phyloP scores from a whole-genome alignment of 2,113 vertebrate species.

The Acinonyx jubatus region DNA sequence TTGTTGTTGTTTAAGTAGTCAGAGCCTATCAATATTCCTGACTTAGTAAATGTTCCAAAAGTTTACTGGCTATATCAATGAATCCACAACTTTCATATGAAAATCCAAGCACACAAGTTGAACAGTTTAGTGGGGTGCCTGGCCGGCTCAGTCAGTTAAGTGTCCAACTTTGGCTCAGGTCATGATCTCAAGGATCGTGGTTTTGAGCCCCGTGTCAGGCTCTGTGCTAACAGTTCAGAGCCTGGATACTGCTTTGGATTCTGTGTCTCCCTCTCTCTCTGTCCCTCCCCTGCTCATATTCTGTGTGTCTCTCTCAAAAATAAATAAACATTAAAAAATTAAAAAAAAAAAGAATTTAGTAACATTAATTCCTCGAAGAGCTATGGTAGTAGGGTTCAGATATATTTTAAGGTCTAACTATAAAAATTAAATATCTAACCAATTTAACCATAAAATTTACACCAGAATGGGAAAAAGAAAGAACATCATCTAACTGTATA shows the following conservation, averaged over 20 bases:
- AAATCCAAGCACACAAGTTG: background rate
- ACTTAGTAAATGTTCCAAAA: background rate
- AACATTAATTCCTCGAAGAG: background rate
- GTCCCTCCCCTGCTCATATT: no score
- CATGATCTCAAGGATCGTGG: no score
- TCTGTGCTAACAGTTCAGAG: no score
- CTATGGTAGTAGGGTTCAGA: background rate
- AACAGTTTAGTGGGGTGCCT: background rate
- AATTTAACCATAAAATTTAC: background rate
- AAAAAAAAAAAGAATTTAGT: background rate
- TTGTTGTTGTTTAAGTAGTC: background rate
- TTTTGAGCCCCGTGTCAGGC: no score
- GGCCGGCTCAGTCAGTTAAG: no score
- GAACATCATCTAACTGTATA: background rate
- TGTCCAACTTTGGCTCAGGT: no score
- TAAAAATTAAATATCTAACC: background rate
- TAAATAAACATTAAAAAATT: no score
- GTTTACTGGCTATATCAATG: background rate
- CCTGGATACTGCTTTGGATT: no score
- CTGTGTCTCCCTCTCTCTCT: no score
- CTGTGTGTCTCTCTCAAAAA: no score
- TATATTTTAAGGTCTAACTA: background rate
- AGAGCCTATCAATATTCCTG: background rate
- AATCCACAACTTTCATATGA: background rate
- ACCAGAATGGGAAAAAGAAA: background rate